A percentile compares a stretch with the other conserved stretches of the same genome.
Evolutionary conservation across 2,888 invertebrate genomes (phyloP).

Genomic region (Ophion ellenae): DNA sequence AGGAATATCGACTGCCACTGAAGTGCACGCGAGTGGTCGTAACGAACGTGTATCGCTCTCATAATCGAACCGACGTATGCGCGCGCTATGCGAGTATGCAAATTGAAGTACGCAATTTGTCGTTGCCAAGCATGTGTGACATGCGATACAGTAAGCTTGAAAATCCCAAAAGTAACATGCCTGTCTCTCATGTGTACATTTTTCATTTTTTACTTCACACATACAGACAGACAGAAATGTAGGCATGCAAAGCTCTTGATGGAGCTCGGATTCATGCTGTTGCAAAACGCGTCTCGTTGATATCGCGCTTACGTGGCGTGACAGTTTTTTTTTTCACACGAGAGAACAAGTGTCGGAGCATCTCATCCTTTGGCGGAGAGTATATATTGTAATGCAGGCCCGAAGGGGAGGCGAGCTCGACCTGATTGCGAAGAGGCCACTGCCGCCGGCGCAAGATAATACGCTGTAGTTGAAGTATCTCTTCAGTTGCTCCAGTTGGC

Average conservation of each 20-base stretch:
- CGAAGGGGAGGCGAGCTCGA: constrained; percentile 50
- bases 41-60: too few relatives aligned
- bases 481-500: constrained; percentile 49
- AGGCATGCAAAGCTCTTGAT: too few relatives aligned
- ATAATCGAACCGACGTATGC: not conserved
- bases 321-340: constrained; percentile 8
- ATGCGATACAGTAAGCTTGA: too few relatives aligned
- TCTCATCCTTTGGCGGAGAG: constrained; percentile 7
- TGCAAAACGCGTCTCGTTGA: constrained; percentile 8
- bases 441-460: constrained; percentile 60
- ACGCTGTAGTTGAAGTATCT: constrained; percentile 58
- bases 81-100: too few relatives aligned
- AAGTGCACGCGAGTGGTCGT: too few relatives aligned
- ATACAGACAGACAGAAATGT: too few relatives aligned
- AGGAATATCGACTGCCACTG: too few relatives aligned
- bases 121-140: too few relatives aligned
- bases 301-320: not conserved
- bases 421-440: constrained; percentile 61
- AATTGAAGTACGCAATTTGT: too few relatives aligned
- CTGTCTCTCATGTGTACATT: too few relatives aligned
- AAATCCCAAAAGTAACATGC: too few relatives aligned
- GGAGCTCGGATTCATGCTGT: not conserved
- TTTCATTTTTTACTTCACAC: too few relatives aligned
- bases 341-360: constrained; percentile 2
- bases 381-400: constrained; percentile 47